Conservation (phyloP, 1,140 invertebrate species). For the Octopus bimaculoides region DNA sequence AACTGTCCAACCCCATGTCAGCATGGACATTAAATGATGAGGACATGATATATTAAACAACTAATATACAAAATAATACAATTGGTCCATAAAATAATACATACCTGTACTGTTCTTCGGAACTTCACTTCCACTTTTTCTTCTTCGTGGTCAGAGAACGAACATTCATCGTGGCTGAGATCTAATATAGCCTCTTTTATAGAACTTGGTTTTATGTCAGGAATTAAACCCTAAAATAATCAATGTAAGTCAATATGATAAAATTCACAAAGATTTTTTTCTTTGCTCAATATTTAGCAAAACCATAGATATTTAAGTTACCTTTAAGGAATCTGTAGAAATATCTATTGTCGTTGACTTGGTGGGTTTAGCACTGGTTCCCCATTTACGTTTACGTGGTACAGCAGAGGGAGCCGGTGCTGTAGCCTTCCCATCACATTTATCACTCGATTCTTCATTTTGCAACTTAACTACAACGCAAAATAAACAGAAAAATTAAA, state of each 20-base stretch:
- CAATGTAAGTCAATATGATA: background rate
- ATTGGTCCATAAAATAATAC: background rate
- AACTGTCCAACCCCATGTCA: no score
- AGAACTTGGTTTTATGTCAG: conserved; percentile 51
- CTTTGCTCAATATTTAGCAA: background rate
- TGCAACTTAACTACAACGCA: background rate
- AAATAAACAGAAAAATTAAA: no score
- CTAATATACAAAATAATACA: no score
- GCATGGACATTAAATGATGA: no score
- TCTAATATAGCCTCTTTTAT: conserved; percentile 44
- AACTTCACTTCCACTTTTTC: conserved; percentile 15
- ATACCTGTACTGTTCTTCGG: conserved; percentile 20
- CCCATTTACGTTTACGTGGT: conserved; percentile 44
- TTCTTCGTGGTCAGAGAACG: conserved; percentile 16
- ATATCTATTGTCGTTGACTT: conserved; percentile 46
- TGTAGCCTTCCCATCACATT: background rate
- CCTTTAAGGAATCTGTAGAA: conserved; percentile 58
- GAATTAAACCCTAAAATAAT: conserved; percentile 53
- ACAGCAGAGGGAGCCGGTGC: conserved; percentile 12
- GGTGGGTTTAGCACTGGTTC: conserved; percentile 37
- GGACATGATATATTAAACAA: no score
- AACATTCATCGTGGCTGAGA: conserved; percentile 19
- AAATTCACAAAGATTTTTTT: background rate
- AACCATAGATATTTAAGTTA: conserved; percentile 21
- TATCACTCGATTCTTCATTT: background rate